A percentile compares a stretch with the other conserved stretches of the same genome.
Conservation (phyloP, 2,888 invertebrate species). For the Lamellibrachia satsuma region DNA sequence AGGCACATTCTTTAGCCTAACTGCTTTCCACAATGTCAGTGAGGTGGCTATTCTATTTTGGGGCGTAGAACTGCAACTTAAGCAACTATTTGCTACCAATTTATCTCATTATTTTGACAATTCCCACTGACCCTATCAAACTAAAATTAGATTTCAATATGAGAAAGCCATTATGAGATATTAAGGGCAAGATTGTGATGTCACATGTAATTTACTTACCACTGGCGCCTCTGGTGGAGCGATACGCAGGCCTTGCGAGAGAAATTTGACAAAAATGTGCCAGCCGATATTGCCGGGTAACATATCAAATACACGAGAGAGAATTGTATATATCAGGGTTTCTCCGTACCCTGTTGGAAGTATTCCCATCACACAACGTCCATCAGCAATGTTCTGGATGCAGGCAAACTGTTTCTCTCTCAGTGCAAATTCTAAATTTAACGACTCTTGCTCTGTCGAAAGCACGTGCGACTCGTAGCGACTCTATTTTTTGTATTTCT, state of each 20-base stretch:
- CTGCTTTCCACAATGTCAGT: neutral
- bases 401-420: no score
- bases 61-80: neutral
- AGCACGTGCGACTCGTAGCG: no score
- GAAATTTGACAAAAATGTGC: no score
- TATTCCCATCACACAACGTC: no score
- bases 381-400: no score
- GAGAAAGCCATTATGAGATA: neutral
- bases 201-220: constrained; percentile 52
- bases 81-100: neutral
- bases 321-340: no score
- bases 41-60: neutral
- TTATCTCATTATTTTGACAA: neutral
- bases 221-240: constrained; percentile 98
- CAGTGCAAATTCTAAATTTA: no score
- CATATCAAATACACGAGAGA: no score
- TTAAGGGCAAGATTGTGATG: neutral
- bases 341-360: no score
- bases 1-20: neutral
- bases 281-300: no score
- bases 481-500: no score
- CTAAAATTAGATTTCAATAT: neutral
- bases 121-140: neutral
- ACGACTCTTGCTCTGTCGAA: no score
- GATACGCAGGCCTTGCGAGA: constrained; percentile 85